These are phyloP conservation scores for Lophotis ruficrista DNA, from an alignment of 2,113 vertebrate genomes.

Conservation along the genomic window DNA sequence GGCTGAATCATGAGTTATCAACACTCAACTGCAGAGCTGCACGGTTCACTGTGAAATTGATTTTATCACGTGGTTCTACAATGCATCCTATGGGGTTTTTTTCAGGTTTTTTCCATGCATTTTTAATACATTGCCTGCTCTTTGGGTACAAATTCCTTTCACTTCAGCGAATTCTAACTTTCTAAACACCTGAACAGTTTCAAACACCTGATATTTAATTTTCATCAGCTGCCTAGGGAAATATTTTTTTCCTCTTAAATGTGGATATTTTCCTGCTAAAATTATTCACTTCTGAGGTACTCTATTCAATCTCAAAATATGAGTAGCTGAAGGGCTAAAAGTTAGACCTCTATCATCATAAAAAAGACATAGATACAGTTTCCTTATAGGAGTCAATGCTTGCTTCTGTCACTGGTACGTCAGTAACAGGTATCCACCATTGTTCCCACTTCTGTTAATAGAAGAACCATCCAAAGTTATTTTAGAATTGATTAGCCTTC, in stretches of 20 bases:
- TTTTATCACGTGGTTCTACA: conserved; percentile 46
- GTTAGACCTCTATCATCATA: not conserved
- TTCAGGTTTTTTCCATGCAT: not conserved
- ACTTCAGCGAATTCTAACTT: conserved; percentile 31
- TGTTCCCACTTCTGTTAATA: not conserved
- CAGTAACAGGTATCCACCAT: not conserved
- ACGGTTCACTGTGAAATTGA: conserved; percentile 38
- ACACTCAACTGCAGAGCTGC: conserved; percentile 12
- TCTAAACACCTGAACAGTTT: conserved; percentile 15
- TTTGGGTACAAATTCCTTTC: conserved; percentile 23
- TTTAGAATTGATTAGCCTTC: not conserved
- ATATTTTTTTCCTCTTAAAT: not conserved
- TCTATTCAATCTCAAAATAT: not conserved
- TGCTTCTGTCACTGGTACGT: not conserved
- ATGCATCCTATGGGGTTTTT: not conserved
- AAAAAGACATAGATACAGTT: not conserved
- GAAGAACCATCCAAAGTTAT: not conserved
- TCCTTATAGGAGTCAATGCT: not conserved
- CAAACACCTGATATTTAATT: conserved; percentile 12
- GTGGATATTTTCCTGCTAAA: not conserved
- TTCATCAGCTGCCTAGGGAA: not conserved
- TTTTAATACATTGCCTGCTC: conserved; percentile 2
- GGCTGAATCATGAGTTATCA: conserved; percentile 30
- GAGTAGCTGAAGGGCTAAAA: not conserved
- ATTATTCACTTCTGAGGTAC: not conserved